These are phyloP conservation scores for Camponotus vicinus DNA, from an alignment of 1,140 invertebrate genomes.

Conservation along the genomic window DNA sequence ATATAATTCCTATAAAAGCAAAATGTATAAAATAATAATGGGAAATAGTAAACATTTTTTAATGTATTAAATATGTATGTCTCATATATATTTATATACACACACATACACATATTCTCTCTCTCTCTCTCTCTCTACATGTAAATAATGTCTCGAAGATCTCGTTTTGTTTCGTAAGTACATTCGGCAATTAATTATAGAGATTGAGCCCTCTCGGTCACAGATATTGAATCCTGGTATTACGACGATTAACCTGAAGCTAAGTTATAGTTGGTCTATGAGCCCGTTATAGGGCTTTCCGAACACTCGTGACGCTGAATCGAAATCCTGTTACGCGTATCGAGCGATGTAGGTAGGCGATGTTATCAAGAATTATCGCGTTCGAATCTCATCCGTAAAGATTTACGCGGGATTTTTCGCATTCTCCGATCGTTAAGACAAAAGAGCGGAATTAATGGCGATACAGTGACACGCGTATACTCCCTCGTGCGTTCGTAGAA, in stretches of 20 bases:
- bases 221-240: slow-evolving; percentile 79
- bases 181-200: slow-evolving; percentile 76
- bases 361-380: slow-evolving; percentile 64
- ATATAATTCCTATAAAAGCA: background rate
- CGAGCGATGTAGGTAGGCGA: slow-evolving; percentile 49
- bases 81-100: background rate
- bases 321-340: slow-evolving; percentile 55
- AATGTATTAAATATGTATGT: background rate
- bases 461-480: background rate
- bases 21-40: background rate
- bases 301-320: slow-evolving; percentile 52
- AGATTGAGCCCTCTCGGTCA: slow-evolving; percentile 70
- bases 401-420: slow-evolving; percentile 53
- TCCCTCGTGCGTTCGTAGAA: background rate
- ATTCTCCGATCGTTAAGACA: background rate
- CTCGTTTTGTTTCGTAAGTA: slow-evolving; percentile 69
- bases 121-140: too few species aligned
- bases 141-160: slow-evolving; percentile 42
- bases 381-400: slow-evolving; percentile 39
- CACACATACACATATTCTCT: too few species aligned
- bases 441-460: slow-evolving; percentile 26
- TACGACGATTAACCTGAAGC: slow-evolving; percentile 81
- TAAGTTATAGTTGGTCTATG: slow-evolving; percentile 76
- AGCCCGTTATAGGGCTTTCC: slow-evolving; percentile 61
- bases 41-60: background rate